Percentiles rank a stretch among this genome's conserved stretches.
Conservation (phyloP, 2,797 vertebrate species). For the Pseudomugil gertrudae region DNA sequence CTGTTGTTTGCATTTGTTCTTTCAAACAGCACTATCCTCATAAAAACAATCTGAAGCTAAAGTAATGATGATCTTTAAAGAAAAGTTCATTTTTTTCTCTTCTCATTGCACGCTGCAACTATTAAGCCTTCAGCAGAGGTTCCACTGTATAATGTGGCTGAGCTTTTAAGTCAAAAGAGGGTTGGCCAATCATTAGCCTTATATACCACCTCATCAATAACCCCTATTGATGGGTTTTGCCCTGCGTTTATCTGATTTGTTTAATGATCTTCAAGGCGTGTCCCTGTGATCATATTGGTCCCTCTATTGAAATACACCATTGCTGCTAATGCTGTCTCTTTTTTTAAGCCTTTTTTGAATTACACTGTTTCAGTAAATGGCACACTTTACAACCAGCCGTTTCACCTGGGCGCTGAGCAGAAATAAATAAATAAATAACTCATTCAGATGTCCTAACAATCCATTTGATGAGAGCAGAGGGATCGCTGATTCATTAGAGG, state of each 20-base stretch:
- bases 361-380: conserved; percentile 11
- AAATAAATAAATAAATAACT: background rate
- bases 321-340: conserved; percentile 22
- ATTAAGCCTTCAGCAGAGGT: conserved; percentile 52
- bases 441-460: conserved; percentile 34
- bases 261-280: conserved; percentile 81
- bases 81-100: conserved; percentile 30
- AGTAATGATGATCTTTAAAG: conserved; percentile 18
- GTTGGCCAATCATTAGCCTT: conserved; percentile 78
- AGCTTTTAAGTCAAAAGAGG: conserved; percentile 69
- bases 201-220: conserved; percentile 84
- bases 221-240: conserved; percentile 82
- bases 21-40: conserved; percentile 15
- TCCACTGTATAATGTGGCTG: conserved; percentile 62
- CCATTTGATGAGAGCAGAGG: conserved; percentile 2
- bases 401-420: conserved; percentile 6
- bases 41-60: conserved; percentile 28
- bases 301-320: conserved; percentile 38
- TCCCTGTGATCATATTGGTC: conserved; percentile 67
- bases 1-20: conserved; percentile 24
- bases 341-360: conserved; percentile 21
- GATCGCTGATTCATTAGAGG: background rate
- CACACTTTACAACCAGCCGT: conserved; percentile 13
- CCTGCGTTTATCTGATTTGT: conserved; percentile 83
- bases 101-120: conserved; percentile 28